These are phyloP conservation scores for Gopherus evgoodei DNA, from an alignment of 2,113 vertebrate species.

Conservation along the genomic window DNA sequence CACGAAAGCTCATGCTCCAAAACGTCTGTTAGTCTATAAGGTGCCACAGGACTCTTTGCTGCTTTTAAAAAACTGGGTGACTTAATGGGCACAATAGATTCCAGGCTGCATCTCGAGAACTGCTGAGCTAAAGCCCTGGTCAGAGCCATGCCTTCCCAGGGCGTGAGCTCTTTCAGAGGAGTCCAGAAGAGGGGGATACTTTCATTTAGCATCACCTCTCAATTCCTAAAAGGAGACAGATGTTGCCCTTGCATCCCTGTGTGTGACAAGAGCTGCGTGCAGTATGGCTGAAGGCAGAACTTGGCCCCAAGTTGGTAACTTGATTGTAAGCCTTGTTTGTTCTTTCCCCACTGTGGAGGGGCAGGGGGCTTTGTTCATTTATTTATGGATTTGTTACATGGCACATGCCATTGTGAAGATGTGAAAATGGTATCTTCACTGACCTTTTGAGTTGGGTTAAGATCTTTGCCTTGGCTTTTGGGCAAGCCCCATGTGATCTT, in stretches of 20 bases:
- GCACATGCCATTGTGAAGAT: background rate
- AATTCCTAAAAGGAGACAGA: background rate
- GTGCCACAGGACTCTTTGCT: too few relatives aligned
- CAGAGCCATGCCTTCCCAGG: background rate
- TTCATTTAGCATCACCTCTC: background rate
- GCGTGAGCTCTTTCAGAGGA: background rate
- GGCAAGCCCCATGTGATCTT: background rate
- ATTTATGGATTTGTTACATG: background rate
- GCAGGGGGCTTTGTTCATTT: background rate
- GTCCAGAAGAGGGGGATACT: background rate
- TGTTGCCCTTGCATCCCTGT: background rate
- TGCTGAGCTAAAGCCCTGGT: background rate
- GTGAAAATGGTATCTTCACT: background rate
- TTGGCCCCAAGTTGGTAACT: background rate
- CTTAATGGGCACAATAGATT: background rate
- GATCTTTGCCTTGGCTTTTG: background rate
- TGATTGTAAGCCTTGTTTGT: background rate
- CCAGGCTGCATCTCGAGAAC: background rate
- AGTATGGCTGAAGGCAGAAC: background rate
- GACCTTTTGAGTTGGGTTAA: background rate
- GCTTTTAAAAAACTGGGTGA: background rate
- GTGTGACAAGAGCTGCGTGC: background rate
- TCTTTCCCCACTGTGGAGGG: background rate
- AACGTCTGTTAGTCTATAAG: too few relatives aligned
- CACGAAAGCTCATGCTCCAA: too few relatives aligned